Evolutionary conservation across 2,888 invertebrate genomes (phyloP).

Genomic region (Hipparchia sbordonii): DNA sequence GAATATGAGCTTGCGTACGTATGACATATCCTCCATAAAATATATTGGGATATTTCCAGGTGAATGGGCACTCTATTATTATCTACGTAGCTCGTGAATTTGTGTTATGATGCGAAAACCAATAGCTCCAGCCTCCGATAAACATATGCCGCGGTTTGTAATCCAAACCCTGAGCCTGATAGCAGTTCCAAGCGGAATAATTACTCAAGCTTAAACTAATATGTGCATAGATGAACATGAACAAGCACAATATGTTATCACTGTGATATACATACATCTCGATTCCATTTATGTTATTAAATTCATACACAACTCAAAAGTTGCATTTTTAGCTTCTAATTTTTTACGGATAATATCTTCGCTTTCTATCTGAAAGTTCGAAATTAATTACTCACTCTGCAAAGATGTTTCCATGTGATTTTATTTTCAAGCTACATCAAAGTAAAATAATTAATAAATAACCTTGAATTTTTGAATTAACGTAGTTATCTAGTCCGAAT

Average conservation of each 20-base stretch:
- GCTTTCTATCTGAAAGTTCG: slow-evolving; percentile 10
- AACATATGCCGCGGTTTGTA: slow-evolving; percentile 55
- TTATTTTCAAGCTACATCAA: neutral
- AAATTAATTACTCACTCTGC: neutral
- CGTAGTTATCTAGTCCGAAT: neutral
- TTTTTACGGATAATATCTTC: neutral
- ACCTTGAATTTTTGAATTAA: neutral
- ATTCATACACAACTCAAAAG: neutral
- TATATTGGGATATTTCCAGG: slow-evolving; percentile 66
- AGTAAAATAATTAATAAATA: neutral
- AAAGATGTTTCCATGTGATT: neutral
- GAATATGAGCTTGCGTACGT: slow-evolving; percentile 60
- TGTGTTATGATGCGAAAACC: slow-evolving; percentile 51
- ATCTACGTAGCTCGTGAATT: slow-evolving; percentile 43
- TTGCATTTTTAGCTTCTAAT: neutral
- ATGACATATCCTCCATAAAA: slow-evolving; percentile 50
- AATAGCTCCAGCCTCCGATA: slow-evolving; percentile 55
- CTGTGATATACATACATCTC: neutral
- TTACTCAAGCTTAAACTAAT: slow-evolving; percentile 44
- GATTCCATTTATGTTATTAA: slow-evolving; percentile 11
- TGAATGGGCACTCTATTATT: slow-evolving; percentile 49
- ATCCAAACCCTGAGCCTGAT: slow-evolving; percentile 54
- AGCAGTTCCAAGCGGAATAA: slow-evolving; percentile 56
- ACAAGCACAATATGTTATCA: slow-evolving; percentile 7
- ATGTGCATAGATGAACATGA: slow-evolving; percentile 18